These are phyloP conservation scores for Ditylenchus weischeri DNA, from an alignment of 2,888 invertebrate species.

Conservation along the genomic window DNA sequence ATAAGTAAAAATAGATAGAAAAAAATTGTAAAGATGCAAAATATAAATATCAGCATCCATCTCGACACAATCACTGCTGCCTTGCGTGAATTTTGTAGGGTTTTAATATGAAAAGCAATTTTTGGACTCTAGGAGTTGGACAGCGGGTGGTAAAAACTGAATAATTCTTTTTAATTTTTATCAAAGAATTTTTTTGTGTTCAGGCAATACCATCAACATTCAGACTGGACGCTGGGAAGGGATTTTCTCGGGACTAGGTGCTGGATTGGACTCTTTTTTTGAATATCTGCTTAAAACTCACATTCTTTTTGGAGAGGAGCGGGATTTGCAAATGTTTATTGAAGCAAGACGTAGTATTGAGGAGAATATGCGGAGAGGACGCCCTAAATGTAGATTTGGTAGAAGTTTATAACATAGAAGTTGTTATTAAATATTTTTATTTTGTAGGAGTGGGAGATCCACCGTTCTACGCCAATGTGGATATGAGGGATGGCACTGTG, in stretches of 20 bases:
- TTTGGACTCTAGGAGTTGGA: too few relatives aligned
- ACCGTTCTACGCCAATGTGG: conserved; percentile 69
- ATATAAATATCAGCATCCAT: too few relatives aligned
- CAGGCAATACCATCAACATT: conserved; percentile 68
- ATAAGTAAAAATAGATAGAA: too few relatives aligned
- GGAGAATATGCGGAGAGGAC: conserved; percentile 65
- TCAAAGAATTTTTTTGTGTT: conserved; percentile 9
- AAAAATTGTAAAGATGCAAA: too few relatives aligned
- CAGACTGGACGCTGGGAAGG: conserved; percentile 68
- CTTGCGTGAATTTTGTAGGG: too few relatives aligned
- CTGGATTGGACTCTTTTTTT: conserved; percentile 68
- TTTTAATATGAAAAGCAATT: too few relatives aligned
- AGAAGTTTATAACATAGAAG: not conserved
- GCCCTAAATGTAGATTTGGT: conserved; percentile 57
- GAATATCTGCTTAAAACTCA: conserved; percentile 68
- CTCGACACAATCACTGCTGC: too few relatives aligned
- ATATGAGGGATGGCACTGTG: conserved; percentile 67
- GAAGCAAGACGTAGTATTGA: conserved; percentile 66
- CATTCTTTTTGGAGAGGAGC: conserved; percentile 65
- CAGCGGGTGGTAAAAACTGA: too few relatives aligned
- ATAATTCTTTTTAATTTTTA: not conserved
- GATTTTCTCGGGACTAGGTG: conserved; percentile 66
- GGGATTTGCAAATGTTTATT: conserved; percentile 63
- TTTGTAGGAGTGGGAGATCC: conserved; percentile 64
- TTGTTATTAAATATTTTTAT: too few relatives aligned